Evolutionary conservation across 2,113 vertebrate genomes (phyloP).

Genomic region (Ailuropoda melanoleuca): DNA sequence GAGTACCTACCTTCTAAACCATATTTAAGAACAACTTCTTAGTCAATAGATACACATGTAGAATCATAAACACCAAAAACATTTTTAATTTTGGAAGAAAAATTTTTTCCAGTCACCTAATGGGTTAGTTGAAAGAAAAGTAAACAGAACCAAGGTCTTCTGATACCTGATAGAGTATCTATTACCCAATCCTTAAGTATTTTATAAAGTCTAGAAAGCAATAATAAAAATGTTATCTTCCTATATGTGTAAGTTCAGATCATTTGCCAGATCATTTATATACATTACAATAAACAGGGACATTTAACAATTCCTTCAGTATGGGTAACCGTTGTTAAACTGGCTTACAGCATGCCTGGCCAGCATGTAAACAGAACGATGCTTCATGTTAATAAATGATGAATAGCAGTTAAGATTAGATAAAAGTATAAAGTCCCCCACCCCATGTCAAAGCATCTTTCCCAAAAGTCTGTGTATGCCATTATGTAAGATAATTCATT

Average conservation of each 20-base stretch:
- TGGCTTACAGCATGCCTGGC: neutral
- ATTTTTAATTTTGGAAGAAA: neutral
- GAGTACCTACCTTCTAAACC: neutral
- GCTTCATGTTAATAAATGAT: neutral
- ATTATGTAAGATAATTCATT: neutral
- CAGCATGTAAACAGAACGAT: neutral
- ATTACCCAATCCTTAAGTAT: neutral
- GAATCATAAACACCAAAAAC: neutral
- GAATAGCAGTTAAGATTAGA: neutral
- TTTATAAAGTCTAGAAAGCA: conserved; percentile 23
- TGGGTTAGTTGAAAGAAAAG: neutral
- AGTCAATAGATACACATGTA: neutral
- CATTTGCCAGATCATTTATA: neutral
- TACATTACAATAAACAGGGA: neutral
- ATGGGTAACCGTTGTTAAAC: neutral
- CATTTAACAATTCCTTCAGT: neutral
- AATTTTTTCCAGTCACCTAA: neutral
- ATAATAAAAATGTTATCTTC: conserved; percentile 21
- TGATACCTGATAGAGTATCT: neutral
- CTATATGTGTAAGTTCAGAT: neutral
- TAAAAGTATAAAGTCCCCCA: neutral
- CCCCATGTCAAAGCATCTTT: neutral
- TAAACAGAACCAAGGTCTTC: neutral
- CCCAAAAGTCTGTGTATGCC: neutral
- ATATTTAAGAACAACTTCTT: neutral